These are phyloP conservation scores for Ateles fusciceps DNA, from an alignment of 2,797 vertebrate species.

Conservation along the genomic window DNA sequence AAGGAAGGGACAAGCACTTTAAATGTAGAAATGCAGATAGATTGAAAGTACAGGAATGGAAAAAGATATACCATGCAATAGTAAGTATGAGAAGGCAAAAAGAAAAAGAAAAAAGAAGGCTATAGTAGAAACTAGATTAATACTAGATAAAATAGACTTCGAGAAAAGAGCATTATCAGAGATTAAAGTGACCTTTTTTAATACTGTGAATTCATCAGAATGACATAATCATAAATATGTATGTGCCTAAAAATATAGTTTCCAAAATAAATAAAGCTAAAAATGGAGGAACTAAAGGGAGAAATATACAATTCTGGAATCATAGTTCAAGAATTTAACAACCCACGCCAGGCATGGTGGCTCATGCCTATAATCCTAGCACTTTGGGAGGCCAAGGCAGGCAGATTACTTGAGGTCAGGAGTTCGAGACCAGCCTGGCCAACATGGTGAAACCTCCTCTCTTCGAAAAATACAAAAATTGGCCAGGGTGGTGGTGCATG, in stretches of 20 bases:
- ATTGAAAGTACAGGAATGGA: background rate
- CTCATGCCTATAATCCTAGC: too few relatives aligned
- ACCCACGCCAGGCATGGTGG: too few relatives aligned
- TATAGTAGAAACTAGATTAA: background rate
- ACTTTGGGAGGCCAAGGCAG: too few relatives aligned
- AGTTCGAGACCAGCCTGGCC: too few relatives aligned
- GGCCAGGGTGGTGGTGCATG: too few relatives aligned
- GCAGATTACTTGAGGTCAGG: too few relatives aligned
- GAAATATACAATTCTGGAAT: background rate
- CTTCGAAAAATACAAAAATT: too few relatives aligned
- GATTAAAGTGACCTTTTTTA: background rate
- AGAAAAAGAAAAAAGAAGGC: too few relatives aligned
- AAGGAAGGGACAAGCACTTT: too few relatives aligned
- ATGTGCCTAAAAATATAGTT: too few relatives aligned
- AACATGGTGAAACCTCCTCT: fast-evolving
- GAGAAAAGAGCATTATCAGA: background rate
- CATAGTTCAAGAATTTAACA: background rate
- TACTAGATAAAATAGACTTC: background rate
- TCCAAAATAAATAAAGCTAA: too few relatives aligned
- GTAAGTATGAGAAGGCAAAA: background rate
- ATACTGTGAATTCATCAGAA: background rate
- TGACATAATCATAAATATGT: too few relatives aligned
- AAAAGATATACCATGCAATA: background rate
- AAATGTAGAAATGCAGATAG: background rate
- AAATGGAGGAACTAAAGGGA: background rate